Conservation (phyloP, 1,140 invertebrate species). For the Eufriesea mexicana region DNA sequence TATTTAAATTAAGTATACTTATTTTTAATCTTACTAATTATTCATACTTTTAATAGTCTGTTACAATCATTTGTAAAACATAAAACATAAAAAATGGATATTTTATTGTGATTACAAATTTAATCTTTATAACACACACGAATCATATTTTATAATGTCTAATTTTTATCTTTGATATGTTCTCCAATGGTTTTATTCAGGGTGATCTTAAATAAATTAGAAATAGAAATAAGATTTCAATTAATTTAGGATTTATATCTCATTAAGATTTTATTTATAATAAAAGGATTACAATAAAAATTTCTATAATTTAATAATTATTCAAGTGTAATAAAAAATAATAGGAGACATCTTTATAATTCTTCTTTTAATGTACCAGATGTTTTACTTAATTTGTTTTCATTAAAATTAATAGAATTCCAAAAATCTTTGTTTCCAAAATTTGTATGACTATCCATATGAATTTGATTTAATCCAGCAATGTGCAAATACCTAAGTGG, state of each 20-base stretch:
- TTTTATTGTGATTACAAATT: neutral
- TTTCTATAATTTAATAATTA: neutral
- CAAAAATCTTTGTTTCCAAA: conserved; percentile 84
- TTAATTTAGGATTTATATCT: too few relatives aligned
- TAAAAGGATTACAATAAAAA: too few relatives aligned
- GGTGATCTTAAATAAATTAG: neutral
- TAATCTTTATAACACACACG: too few relatives aligned
- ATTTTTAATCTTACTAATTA: neutral
- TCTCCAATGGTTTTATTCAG: too few relatives aligned
- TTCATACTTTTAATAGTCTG: neutral
- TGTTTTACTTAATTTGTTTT: conserved; percentile 75
- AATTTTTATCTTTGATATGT: neutral
- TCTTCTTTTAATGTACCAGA: conserved; percentile 10
- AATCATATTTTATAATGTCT: neutral
- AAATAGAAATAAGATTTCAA: neutral
- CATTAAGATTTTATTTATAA: too few relatives aligned
- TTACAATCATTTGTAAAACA: conserved; percentile 49
- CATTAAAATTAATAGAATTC: conserved; percentile 83
- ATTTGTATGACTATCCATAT: conserved; percentile 79
- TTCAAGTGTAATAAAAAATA: neutral
- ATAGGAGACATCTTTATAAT: conserved; percentile 19
- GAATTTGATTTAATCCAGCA: conserved; percentile 75
- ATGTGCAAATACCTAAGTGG: conserved; percentile 83
- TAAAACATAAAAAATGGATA: neutral
- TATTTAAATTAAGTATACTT: too few relatives aligned